Evolutionary conservation across 2,797 vertebrate genomes (phyloP).

Genomic region (Pangasius mekongensis): DNA sequence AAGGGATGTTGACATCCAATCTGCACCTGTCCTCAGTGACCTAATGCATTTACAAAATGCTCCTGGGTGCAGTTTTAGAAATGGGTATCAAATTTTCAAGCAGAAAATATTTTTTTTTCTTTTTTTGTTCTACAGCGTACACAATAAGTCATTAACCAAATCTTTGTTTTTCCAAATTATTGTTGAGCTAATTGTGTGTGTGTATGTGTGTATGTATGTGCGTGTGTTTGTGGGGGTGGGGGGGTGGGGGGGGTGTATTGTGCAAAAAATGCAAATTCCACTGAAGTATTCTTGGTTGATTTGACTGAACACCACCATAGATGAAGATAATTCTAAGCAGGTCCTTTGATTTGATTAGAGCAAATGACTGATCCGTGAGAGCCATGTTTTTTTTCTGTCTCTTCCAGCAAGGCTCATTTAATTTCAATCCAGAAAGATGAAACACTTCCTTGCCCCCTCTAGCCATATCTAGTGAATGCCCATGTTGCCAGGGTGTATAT

Average conservation of each 20-base stretch:
- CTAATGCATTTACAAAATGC: constrained; percentile 32
- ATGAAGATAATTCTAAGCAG: constrained; percentile 50
- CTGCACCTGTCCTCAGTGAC: constrained; percentile 40
- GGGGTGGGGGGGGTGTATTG: too few species aligned
- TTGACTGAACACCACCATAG: constrained; percentile 47
- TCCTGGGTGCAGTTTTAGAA: constrained; percentile 28
- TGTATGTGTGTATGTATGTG: background rate
- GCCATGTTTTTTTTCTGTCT: background rate
- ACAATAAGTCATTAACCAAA: background rate
- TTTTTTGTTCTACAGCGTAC: constrained; percentile 1
- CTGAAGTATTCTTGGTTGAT: constrained; percentile 46
- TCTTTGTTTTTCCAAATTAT: background rate
- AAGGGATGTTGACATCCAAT: constrained; percentile 55
- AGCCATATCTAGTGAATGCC: background rate
- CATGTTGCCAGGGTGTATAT: background rate
- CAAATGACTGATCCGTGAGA: constrained; percentile 9
- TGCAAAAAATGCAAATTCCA: constrained; percentile 1
- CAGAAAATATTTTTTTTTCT: background rate
- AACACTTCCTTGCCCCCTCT: background rate
- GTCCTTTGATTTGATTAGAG: constrained; percentile 23
- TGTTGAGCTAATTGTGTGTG: background rate
- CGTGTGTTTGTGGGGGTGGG: background rate
- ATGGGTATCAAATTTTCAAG: constrained; percentile 20
- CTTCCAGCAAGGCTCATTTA: background rate
- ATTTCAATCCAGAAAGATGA: constrained; percentile 10